Conservation (phyloP, 2,888 invertebrate species). For the Arctia plantaginis region DNA sequence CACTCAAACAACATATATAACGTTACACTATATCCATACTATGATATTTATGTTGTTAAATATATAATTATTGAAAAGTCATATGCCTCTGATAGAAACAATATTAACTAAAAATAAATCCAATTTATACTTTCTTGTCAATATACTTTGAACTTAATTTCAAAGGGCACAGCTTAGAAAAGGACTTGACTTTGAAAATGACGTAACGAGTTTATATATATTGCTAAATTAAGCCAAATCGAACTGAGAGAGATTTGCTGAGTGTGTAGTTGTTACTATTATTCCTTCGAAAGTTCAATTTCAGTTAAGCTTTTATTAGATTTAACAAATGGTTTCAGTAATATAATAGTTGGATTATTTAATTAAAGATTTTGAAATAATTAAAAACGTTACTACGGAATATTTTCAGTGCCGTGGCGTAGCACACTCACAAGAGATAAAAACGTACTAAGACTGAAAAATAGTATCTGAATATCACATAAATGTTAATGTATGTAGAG, state of each 20-base stretch:
- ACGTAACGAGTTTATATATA: background rate
- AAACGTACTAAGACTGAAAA: background rate
- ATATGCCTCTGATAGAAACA: too few relatives aligned
- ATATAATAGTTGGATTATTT: background rate
- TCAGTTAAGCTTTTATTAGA: background rate
- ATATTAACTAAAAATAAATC: background rate
- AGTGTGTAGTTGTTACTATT: background rate
- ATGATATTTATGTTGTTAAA: too few relatives aligned
- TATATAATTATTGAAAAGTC: too few relatives aligned
- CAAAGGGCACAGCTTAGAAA: constrained; percentile 2
- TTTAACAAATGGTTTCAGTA: background rate
- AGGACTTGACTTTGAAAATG: constrained; percentile 10
- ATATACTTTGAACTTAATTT: constrained; percentile 1
- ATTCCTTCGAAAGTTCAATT: background rate
- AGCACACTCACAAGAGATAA: background rate
- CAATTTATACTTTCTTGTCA: background rate
- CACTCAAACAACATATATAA: background rate
- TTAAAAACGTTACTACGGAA: background rate
- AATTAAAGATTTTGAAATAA: background rate
- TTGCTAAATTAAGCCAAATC: background rate
- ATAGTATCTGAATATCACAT: background rate
- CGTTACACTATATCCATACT: background rate
- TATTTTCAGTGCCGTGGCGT: too few relatives aligned
- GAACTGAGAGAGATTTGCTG: background rate
- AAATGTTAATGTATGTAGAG: too few relatives aligned